Percentiles rank a stretch among this genome's conserved stretches.
These are phyloP conservation scores for Trididemnum miniatum DNA, from an alignment of 23 tunicate genomes.

Conservation along the genomic window DNA sequence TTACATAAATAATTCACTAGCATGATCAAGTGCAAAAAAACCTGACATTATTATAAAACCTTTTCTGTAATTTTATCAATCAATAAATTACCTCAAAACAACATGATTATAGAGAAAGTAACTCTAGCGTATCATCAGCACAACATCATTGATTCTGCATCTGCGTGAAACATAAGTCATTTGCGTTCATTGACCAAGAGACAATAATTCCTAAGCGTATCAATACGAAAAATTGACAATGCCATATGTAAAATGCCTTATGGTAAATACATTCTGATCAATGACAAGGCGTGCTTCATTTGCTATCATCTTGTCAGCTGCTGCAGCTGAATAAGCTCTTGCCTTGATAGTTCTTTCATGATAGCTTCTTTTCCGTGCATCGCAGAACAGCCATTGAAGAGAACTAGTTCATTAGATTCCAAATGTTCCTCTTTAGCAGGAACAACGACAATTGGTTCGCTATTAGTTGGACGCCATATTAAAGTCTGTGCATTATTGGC, in stretches of 20 bases:
- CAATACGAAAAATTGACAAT: too few species aligned
- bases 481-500: conserved; percentile 98
- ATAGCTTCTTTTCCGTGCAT: conserved; percentile 86
- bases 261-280: background rate
- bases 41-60: too few species aligned
- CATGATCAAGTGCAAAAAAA: too few species aligned
- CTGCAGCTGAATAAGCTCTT: conserved; percentile 61
- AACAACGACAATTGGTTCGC: conserved; percentile 74
- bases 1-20: too few species aligned
- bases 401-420: conserved; percentile 73
- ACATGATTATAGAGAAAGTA: too few species aligned
- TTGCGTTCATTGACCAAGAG: too few species aligned
- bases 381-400: conserved; percentile 80
- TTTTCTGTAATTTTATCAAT: too few species aligned
- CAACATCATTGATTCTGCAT: too few species aligned
- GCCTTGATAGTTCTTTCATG: conserved; percentile 69
- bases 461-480: conserved; percentile 88
- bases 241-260: background rate
- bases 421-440: conserved; percentile 93
- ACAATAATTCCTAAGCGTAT: too few species aligned
- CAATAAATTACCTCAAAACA: too few species aligned
- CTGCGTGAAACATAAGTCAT: too few species aligned
- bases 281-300: background rate
- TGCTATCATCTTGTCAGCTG: conserved; percentile 51
- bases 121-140: too few species aligned